These are phyloP conservation scores for Atethmia centrago DNA, from an alignment of 2,888 invertebrate species.

Conservation along the genomic window DNA sequence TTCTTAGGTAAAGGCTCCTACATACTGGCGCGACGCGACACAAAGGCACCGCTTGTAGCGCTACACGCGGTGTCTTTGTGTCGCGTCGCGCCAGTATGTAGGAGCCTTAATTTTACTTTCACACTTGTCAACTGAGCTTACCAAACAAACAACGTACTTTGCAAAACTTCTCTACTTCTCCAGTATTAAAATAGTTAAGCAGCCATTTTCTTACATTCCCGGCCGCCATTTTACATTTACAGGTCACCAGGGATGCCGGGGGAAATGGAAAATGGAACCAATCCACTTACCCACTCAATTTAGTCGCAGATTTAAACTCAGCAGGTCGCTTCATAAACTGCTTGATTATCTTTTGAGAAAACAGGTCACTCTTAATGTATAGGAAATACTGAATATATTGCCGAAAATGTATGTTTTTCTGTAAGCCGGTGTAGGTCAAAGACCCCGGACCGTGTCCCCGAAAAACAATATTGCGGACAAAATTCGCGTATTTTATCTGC, in stretches of 20 bases:
- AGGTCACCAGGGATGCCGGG: conserved; percentile 43
- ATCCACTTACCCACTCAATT: conserved; percentile 62
- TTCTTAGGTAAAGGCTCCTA: no score
- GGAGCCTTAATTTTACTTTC: conserved; percentile 5
- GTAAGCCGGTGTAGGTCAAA: conserved; percentile 33
- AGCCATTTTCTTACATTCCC: conserved; percentile 37
- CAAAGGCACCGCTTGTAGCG: no score
- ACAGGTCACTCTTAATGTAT: conserved; percentile 10
- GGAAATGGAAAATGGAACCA: conserved; percentile 50
- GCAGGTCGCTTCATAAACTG: conserved; percentile 24
- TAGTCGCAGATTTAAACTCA: conserved; percentile 49
- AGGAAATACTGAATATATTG: conserved; percentile 16
- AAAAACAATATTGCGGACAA: conserved; percentile 42
- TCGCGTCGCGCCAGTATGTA: no score
- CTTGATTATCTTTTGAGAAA: conserved; percentile 33
- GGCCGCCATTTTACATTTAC: conserved; percentile 51
- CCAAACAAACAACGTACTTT: conserved; percentile 13
- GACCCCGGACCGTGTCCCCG: conserved; percentile 32
- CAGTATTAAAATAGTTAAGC: conserved; percentile 42
- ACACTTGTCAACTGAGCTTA: conserved; percentile 8
- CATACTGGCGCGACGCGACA: no score
- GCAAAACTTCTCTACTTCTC: conserved; percentile 22
- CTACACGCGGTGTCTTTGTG: no score
- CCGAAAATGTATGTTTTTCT: conserved; percentile 35
- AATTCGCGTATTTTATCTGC: conserved; percentile 38